Evolutionary conservation across 2,797 vertebrate species (phyloP), one percentile per base, ranked within the genome.

Genomic region (Acropternis orthonyx): DNA sequence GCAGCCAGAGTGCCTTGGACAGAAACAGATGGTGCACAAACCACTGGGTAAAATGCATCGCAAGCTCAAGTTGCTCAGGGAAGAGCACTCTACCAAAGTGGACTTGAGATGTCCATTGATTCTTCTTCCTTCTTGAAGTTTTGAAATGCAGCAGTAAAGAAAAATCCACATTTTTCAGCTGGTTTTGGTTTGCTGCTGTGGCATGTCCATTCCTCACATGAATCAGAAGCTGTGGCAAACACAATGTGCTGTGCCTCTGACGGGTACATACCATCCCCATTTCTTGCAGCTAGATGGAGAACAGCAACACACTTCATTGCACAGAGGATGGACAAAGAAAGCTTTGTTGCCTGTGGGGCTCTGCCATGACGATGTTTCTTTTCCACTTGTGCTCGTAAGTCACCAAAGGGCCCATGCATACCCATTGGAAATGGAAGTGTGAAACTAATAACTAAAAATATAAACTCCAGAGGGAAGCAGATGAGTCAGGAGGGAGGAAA

Each of bases 361-460:
- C 55, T 84, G 62, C 74, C 89, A 66, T 5, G 2, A 51, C 32
- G 44, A 88, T 77, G 62, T 92, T 94, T 95, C 86, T 86, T 93
- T 95, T 93, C 89, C 88, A 67, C 54, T 88, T 75, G 21, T 36
- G 65, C 61, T 93, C 39, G 2, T 37, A 52, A 90, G 82, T 81
- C 81, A 92, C 78, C 94, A 85, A 92, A 81, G 30, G 36, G 61
- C 65, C 34, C 0, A 0, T 61, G 22, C 1, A 0, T 43, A 69
- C 32, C 73, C 88, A 69, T 52, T 88, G 75, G 88, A 92, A 92
- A 89, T 30, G 62, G 52, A 94, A 93, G 89, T 87, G 91, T 74
- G 82, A 93, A 89, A 89, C 88, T 85, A 95, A 91, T 84, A 89
- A 89, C 78, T 69, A 85, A 92, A 97, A 95, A 94, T 92, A 95